Evolutionary conservation across 1,140 invertebrate genomes (phyloP).

Genomic region (Gerris buenoi): DNA sequence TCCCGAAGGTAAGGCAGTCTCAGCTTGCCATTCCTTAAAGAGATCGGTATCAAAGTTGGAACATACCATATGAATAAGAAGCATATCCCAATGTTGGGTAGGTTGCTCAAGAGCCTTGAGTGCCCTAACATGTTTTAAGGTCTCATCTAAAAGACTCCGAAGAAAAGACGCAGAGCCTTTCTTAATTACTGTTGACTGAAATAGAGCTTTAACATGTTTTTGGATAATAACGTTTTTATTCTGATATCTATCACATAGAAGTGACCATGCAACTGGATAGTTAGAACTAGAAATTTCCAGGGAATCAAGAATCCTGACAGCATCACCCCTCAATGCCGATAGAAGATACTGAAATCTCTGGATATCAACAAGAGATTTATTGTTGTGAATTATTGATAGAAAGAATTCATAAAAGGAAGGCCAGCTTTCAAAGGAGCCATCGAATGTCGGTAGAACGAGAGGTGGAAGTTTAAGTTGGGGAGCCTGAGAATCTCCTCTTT

Average conservation of each 20-base stretch:
- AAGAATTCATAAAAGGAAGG: too few species aligned
- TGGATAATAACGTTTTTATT: background rate
- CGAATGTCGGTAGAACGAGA: too few species aligned
- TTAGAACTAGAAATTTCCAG: background rate
- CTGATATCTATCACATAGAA: background rate
- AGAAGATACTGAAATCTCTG: too few species aligned
- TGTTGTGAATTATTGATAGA: too few species aligned
- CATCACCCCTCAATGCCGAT: too few species aligned
- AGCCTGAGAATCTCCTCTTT: too few species aligned
- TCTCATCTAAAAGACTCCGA: background rate
- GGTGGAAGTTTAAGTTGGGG: too few species aligned
- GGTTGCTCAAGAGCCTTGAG: background rate
- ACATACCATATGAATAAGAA: background rate
- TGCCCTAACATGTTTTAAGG: background rate
- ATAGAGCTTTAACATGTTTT: background rate
- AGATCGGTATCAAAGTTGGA: background rate
- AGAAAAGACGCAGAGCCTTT: background rate
- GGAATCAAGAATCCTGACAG: background rate
- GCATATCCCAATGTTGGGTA: background rate
- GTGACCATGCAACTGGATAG: background rate
- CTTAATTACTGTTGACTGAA: background rate
- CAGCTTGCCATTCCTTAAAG: background rate
- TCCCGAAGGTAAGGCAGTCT: too few species aligned
- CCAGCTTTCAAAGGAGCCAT: too few species aligned
- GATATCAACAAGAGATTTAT: too few species aligned